phyloP scores from a whole-genome alignment of 2,888 invertebrate species.

The Phengaris arion region DNA sequence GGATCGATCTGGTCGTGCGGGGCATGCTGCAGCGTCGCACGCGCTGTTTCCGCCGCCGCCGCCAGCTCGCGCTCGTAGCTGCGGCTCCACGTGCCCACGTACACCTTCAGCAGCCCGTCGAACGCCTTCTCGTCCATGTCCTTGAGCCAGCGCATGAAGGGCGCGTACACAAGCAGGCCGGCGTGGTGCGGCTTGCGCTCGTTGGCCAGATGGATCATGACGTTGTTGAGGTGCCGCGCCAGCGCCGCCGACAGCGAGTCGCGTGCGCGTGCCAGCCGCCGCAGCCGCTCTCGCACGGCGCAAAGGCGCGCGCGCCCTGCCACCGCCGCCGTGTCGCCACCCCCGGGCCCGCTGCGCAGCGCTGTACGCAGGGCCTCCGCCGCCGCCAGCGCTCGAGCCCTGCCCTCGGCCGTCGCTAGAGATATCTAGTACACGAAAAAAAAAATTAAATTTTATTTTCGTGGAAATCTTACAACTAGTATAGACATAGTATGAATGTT shows the following conservation, averaged over 20 bases:
- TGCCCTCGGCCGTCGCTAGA: slow-evolving; percentile 53
- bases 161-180: slow-evolving; percentile 91
- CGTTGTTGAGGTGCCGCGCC: slow-evolving; percentile 94
- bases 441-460: background rate
- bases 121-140: slow-evolving; percentile 72
- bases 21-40: slow-evolving; percentile 58
- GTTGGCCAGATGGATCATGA: slow-evolving; percentile 94
- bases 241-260: slow-evolving; percentile 82
- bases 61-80: slow-evolving; percentile 92
- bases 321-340: slow-evolving; percentile 44
- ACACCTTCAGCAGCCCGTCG: slow-evolving; percentile 63
- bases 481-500: no score
- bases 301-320: slow-evolving; percentile 52
- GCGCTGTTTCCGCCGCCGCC: slow-evolving; percentile 87
- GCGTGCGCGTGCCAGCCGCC: slow-evolving; percentile 55
- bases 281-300: slow-evolving; percentile 59
- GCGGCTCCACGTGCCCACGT: slow-evolving; percentile 90
- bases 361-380: slow-evolving; percentile 44
- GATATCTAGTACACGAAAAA: slow-evolving; percentile 42
- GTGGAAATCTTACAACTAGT: no score
- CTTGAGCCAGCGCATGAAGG: slow-evolving; percentile 95
- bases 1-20: slow-evolving; percentile 49
- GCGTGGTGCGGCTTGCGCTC: slow-evolving; percentile 84
- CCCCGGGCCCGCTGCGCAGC: slow-evolving; percentile 47
- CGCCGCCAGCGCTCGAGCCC: slow-evolving; percentile 55